Base-by-base conservation (phyloP, 2,888 invertebrate genomes). In the Monochamus alternatus region DNA sequence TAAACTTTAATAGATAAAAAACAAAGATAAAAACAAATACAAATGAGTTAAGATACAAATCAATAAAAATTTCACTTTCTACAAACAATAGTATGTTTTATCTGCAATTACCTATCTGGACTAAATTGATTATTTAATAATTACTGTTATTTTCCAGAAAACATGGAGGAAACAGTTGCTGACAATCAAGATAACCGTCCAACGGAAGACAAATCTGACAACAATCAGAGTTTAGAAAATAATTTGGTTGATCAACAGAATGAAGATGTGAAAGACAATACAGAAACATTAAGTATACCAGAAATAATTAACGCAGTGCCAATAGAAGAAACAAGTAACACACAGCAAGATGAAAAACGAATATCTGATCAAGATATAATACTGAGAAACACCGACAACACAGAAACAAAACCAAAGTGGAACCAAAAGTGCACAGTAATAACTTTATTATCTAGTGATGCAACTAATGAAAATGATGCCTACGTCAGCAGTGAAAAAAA, bases 341-440 rank as follows among this genome's bases (percentile, higher is more conserved):
- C 5, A 12, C n/a, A 55, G 14, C 55, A 55, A 5, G 55, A 55
- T 14, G 22, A 14, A 55, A 55, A n/a, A 55, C 55, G 4, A 22
- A 0, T n/a, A 55, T 55, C 55, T 3, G 55, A 55, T 14, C 55
- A 55, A 55, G 55, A 55, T 14, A 55, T 55, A 4, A 7, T 55
- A 55, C 14, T 55, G 3, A 55, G 14, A 14, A 55, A 7, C 5
- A 22, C 3, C 55, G 55, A 55, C 1, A 4, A 3, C 5, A 55
- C n/a, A 5, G 55, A 12, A 55, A n/a, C 55, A 7, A 55, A n/a
- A 22, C n/a, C 14, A 7, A 55, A 55, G 55, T 55, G 55, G 55
- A 55, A 55, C 55, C 55, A 55, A 55, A 55, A 55, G 14, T 55
- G 55, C n/a, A 55, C 55, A 14, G n/a, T 55, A 55, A n/a, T 55